These are phyloP conservation scores for Choloepus hoffmanni DNA, from an alignment of 2,113 vertebrate genomes.

Conservation along the genomic window DNA sequence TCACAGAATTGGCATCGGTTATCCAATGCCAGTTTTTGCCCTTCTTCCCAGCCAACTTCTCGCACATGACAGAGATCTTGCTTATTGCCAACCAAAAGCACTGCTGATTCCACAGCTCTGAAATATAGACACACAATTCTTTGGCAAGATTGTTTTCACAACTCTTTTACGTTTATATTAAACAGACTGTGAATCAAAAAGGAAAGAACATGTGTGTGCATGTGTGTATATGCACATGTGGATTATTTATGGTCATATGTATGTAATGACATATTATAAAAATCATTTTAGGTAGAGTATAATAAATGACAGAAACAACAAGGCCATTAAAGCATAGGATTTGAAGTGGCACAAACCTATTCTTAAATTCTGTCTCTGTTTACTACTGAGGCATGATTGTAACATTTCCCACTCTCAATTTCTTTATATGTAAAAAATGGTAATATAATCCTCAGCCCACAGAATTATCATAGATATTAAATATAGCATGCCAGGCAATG, in stretches of 20 bases:
- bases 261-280: neutral
- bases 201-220: neutral
- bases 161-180: neutral
- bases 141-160: neutral
- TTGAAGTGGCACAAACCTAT: neutral
- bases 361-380: neutral
- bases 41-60: constrained; percentile 91
- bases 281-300: neutral
- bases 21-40: constrained; percentile 89
- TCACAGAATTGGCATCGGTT: constrained; percentile 92
- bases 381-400: neutral
- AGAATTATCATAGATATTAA: constrained; percentile 6
- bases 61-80: constrained; percentile 93
- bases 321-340: neutral
- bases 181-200: neutral
- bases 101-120: constrained; percentile 86
- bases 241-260: neutral
- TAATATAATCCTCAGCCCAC: neutral
- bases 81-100: constrained; percentile 94
- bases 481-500: neutral
- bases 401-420: neutral
- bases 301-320: neutral
- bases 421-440: neutral
- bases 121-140: constrained; percentile 54
- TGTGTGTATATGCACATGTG: neutral